A percentile compares a stretch with the other conserved stretches of the same genome.
Conservation (phyloP, 1,140 invertebrate species). For the Ylistrum balloti region DNA sequence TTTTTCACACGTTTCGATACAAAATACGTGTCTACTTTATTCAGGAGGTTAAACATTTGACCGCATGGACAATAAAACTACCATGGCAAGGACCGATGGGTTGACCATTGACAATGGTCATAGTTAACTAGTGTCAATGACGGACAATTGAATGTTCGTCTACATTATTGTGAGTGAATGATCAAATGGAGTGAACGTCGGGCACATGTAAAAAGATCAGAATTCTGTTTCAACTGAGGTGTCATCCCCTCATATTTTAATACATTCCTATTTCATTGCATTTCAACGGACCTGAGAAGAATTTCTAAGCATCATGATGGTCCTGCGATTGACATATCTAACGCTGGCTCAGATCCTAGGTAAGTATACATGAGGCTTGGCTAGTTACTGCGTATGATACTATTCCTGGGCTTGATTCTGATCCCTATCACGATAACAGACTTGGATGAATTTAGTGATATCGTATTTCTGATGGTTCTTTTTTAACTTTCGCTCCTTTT, state of each 20-base stretch:
- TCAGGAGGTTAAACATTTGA: background rate
- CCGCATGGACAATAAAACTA: background rate
- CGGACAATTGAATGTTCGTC: slow-evolving; percentile 21
- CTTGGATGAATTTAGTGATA: background rate
- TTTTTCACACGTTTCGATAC: background rate
- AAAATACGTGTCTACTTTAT: background rate
- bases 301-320: background rate
- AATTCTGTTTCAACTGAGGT: background rate
- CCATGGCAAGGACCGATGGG: slow-evolving; percentile 22
- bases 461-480: background rate
- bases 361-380: background rate
- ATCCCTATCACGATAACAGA: background rate
- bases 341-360: slow-evolving; percentile 2
- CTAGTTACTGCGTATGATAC: background rate
- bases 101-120: slow-evolving; percentile 13
- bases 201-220: background rate
- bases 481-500: too few relatives aligned
- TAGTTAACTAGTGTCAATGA: slow-evolving; percentile 3
- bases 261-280: background rate
- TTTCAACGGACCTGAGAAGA: background rate
- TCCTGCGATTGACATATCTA: background rate
- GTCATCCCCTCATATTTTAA: background rate
- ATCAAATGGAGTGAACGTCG: background rate
- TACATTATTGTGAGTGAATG: background rate
- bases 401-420: background rate